Evolutionary conservation across 2,113 vertebrate species (phyloP).

Genomic region (Acrocephalus kingi): DNA sequence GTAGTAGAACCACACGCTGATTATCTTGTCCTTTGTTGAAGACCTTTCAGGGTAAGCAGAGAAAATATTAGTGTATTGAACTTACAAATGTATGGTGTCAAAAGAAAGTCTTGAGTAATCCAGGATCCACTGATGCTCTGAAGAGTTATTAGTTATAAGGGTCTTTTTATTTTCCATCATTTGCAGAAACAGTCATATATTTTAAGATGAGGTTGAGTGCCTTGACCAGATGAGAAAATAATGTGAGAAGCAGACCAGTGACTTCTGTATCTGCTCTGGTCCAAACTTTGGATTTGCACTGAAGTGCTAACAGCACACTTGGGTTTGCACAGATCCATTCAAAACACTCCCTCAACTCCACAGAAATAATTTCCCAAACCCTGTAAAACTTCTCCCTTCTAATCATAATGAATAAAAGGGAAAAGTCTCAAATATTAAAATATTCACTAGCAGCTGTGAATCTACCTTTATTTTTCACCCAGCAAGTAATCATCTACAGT

Average conservation of each 20-base stretch:
- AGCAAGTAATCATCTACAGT: neutral
- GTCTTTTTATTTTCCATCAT: neutral
- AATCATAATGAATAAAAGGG: neutral
- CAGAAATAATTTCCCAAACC: neutral
- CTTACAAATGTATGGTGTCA: neutral
- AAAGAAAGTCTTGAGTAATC: neutral
- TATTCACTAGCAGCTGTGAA: neutral
- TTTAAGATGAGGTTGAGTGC: neutral
- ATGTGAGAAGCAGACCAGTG: neutral
- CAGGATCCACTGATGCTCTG: neutral
- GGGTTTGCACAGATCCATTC: neutral
- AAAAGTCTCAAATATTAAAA: neutral
- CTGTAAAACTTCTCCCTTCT: neutral
- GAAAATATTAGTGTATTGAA: neutral
- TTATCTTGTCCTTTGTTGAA: conserved; percentile 38
- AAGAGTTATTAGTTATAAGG: neutral
- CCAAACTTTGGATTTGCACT: neutral
- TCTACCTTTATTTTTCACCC: neutral
- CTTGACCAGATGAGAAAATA: neutral
- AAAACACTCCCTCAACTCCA: neutral
- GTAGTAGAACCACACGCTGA: conserved; percentile 26
- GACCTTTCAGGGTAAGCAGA: neutral
- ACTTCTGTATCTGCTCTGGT: neutral
- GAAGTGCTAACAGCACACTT: neutral
- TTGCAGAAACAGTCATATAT: neutral